These are phyloP conservation scores for Harmothoe impar DNA, from an alignment of 2,888 invertebrate genomes.

Conservation along the genomic window DNA sequence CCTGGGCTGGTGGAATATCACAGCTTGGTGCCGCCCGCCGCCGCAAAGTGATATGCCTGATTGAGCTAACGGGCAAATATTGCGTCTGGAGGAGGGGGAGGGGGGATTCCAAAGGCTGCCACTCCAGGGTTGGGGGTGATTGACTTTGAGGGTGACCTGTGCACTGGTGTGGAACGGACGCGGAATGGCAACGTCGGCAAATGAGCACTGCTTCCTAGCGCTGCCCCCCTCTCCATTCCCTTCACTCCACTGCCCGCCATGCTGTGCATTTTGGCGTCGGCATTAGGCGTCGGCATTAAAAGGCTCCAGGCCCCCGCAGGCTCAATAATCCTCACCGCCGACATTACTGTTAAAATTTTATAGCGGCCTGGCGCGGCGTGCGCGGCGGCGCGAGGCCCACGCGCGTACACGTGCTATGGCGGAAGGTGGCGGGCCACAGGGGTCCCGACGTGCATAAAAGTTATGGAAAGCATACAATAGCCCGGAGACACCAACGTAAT, in stretches of 20 bases:
- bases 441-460: slow-evolving; percentile 34
- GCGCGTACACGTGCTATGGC: slow-evolving; percentile 4
- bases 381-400: slow-evolving; percentile 19
- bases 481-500: slow-evolving; percentile 42
- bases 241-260: not conserved
- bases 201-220: slow-evolving; percentile 32
- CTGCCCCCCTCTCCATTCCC: not conserved
- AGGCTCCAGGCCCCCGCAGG: slow-evolving; percentile 44
- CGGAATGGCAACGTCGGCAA: slow-evolving; percentile 27
- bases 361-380: not conserved
- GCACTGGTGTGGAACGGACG: slow-evolving; percentile 1
- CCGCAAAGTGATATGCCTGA: slow-evolving; percentile 60
- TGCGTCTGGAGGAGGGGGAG: slow-evolving; percentile 12
- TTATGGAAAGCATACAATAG: slow-evolving; percentile 40
- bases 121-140: not conserved
- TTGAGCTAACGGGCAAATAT: slow-evolving; percentile 58
- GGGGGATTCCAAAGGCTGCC: slow-evolving; percentile 32
- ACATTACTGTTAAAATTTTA: slow-evolving; percentile 54
- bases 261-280: slow-evolving; percentile 36
- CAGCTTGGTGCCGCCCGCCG: not conserved
- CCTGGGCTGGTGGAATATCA: slow-evolving; percentile 39
- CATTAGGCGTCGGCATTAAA: slow-evolving; percentile 50
- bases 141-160: not conserved
- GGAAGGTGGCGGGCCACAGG: slow-evolving; percentile 28
- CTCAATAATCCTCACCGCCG: slow-evolving; percentile 42